Evolutionary conservation across 1,140 invertebrate genomes (phyloP).

Genomic region (Lepidurus apus): DNA sequence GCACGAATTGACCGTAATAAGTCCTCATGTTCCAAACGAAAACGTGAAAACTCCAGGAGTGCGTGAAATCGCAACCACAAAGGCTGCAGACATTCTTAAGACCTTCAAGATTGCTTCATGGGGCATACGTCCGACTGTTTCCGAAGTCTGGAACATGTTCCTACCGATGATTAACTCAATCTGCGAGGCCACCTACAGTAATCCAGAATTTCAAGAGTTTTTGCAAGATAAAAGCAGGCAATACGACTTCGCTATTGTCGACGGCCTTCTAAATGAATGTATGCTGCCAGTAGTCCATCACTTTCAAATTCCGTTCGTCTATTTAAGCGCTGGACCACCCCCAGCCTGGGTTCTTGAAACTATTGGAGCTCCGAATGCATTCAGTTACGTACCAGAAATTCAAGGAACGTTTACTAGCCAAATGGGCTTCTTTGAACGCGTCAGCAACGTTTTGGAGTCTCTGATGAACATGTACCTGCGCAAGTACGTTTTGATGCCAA

Average conservation of each 20-base stretch:
- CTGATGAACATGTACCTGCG: neutral
- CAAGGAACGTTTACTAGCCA: neutral
- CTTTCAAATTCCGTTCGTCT: constrained; percentile 56
- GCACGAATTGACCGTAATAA: constrained; percentile 63
- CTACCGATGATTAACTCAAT: too few species aligned
- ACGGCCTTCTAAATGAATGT: constrained; percentile 42
- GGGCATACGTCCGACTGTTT: too few species aligned
- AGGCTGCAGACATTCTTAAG: too few species aligned
- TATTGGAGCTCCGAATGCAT: constrained; percentile 55
- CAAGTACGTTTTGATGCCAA: neutral
- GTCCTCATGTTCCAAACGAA: constrained; percentile 42
- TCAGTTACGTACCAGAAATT: constrained; percentile 49
- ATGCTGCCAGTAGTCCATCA: constrained; percentile 42
- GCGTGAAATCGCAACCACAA: too few species aligned
- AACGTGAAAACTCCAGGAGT: too few species aligned
- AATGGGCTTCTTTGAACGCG: constrained; percentile 4
- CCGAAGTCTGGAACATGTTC: too few species aligned
- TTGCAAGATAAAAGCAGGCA: neutral
- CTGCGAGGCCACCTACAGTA: too few species aligned
- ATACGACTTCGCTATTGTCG: constrained; percentile 42
- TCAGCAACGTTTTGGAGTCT: constrained; percentile 42
- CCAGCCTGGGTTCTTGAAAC: constrained; percentile 46
- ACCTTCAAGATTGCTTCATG: too few species aligned
- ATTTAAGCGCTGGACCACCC: constrained; percentile 35
- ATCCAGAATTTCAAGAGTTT: too few species aligned